phyloP scores from a whole-genome alignment of 1,140 invertebrate species.

The Teleopsis dalmanni region DNA sequence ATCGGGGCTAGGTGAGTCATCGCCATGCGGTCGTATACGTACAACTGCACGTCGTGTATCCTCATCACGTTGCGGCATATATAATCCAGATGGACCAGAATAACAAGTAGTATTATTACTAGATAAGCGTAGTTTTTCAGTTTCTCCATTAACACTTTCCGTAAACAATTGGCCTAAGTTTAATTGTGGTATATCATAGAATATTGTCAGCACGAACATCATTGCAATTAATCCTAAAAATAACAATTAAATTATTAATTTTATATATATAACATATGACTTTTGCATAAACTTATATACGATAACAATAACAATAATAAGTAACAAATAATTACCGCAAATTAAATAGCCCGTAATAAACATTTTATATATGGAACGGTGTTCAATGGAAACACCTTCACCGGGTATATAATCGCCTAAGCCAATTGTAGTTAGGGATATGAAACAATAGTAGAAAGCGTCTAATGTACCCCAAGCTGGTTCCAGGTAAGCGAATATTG shows the following conservation, averaged over 20 bases:
- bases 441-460: constrained; percentile 82
- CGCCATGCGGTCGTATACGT: constrained; percentile 51
- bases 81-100: constrained; percentile 41
- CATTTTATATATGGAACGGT: constrained; percentile 72
- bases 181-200: constrained; percentile 81
- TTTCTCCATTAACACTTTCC: constrained; percentile 50
- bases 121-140: constrained; percentile 56
- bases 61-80: constrained; percentile 36
- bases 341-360: constrained; percentile 60
- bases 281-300: no score
- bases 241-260: constrained; percentile 1
- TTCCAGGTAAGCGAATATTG: constrained; percentile 67
- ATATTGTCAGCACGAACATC: constrained; percentile 72
- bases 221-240: constrained; percentile 70
- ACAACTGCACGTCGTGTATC: constrained; percentile 50
- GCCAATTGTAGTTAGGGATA: constrained; percentile 80
- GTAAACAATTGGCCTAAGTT: constrained; percentile 72
- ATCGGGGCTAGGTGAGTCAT: constrained; percentile 57
- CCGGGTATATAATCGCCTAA: constrained; percentile 83
- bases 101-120: constrained; percentile 37
- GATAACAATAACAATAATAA: no score
- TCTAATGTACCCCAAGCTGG: constrained; percentile 76
- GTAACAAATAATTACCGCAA: no score
- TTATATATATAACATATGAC: no score
- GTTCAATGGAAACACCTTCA: constrained; percentile 61